phyloP scores from a whole-genome alignment of 1,140 invertebrate genomes.

The Drosophila jambulina region DNA sequence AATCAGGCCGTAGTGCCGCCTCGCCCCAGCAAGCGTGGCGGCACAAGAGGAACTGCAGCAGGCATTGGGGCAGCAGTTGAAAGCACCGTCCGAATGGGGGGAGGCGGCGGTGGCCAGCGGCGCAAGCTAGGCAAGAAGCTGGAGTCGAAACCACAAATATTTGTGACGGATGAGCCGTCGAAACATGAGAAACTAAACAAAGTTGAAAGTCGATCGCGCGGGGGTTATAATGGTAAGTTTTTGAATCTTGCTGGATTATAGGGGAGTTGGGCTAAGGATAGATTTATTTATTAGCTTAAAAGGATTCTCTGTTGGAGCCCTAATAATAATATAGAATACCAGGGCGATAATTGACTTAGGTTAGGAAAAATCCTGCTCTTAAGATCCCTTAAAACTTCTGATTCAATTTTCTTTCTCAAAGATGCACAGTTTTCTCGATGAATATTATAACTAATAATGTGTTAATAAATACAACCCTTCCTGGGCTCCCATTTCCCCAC shows the following conservation, averaged over 20 bases:
- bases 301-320: not conserved
- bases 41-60: not conserved
- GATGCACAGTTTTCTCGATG: not conserved
- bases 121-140: slow-evolving; percentile 25
- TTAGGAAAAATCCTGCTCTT: not conserved
- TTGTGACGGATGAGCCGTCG: not conserved
- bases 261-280: not conserved
- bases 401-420: not conserved
- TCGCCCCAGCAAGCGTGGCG: slow-evolving; percentile 3
- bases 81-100: not conserved
- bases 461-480: not conserved
- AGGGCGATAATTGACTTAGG: no score
- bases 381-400: not conserved
- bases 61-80: not conserved
- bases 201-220: not conserved
- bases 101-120: slow-evolving; percentile 1
- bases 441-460: not conserved
- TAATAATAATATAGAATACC: no score
- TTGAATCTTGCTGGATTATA: no score
- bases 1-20: slow-evolving; percentile 6
- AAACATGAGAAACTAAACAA: slow-evolving; percentile 6
- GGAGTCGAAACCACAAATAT: not conserved
- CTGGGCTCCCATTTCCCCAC: not conserved
- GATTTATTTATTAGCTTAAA: not conserved
- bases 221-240: slow-evolving; percentile 16